Conservation (phyloP, 2,888 invertebrate species). For the Heliothis peltigera region DNA sequence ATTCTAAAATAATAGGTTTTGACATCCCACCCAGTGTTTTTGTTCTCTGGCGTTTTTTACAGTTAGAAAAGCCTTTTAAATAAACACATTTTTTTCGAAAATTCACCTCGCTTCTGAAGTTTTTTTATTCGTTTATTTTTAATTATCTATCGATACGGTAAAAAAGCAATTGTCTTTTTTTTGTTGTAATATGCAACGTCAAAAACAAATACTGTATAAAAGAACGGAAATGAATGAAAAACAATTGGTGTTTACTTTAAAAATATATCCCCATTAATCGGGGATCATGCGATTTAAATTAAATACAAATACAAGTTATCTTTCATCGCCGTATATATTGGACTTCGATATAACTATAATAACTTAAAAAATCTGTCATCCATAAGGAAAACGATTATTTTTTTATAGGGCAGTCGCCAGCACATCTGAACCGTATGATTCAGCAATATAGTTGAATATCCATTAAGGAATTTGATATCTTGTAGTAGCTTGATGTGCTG, state of each 20-base stretch:
- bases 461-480: too few species aligned
- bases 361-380: too few species aligned
- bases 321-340: slow-evolving; percentile 34
- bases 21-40: background rate
- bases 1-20: background rate
- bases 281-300: slow-evolving; percentile 11
- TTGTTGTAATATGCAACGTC: background rate
- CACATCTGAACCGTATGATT: too few species aligned
- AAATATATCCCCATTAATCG: slow-evolving; percentile 1
- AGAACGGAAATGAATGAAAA: slow-evolving; percentile 3
- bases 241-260: background rate
- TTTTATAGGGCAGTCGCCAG: too few species aligned
- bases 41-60: background rate
- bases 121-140: background rate
- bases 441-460: too few species aligned
- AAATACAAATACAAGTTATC: slow-evolving; percentile 15
- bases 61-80: background rate
- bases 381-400: too few species aligned
- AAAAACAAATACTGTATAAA: background rate
- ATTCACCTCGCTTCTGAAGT: background rate
- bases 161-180: background rate
- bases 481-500: too few species aligned
- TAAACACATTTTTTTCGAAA: background rate
- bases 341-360: slow-evolving; percentile 31
- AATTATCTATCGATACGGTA: background rate